Evolutionary conservation across 2,888 invertebrate species (phyloP).

Genomic region (Allygus modestus): DNA sequence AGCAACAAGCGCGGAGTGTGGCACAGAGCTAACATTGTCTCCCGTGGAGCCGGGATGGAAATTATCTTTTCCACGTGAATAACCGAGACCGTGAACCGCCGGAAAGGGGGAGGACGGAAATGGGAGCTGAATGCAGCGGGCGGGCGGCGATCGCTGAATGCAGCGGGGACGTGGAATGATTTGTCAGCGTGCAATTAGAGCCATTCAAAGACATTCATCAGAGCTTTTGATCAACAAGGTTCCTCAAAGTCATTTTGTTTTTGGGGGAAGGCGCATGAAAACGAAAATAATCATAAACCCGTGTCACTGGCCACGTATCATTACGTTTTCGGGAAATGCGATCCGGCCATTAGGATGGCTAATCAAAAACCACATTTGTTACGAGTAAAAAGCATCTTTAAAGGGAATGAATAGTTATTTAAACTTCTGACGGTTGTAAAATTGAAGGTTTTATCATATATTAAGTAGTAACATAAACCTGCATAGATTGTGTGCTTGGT

Average conservation of each 20-base stretch:
- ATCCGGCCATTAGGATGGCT: background rate
- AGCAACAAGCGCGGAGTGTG: no score
- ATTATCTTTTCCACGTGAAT: slow-evolving; percentile 50
- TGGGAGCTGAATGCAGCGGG: slow-evolving; percentile 23
- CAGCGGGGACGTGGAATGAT: slow-evolving; percentile 20
- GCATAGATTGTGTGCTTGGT: no score
- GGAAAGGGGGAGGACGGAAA: slow-evolving; percentile 1
- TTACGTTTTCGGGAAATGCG: background rate
- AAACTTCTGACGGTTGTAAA: no score
- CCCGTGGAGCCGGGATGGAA: slow-evolving; percentile 8
- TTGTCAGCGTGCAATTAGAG: slow-evolving; percentile 45
- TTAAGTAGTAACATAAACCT: no score
- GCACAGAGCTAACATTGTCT: background rate
- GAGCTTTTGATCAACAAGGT: slow-evolving; percentile 29
- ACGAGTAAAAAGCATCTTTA: no score
- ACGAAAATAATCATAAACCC: slow-evolving; percentile 52
- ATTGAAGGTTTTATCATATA: no score
- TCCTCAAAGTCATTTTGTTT: slow-evolving; percentile 50
- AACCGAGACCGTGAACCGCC: background rate
- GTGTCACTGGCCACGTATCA: background rate
- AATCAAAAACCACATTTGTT: no score
- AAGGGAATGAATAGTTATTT: no score
- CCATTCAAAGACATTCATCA: slow-evolving; percentile 58
- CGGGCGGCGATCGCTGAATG: slow-evolving; percentile 33
- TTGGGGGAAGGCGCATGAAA: slow-evolving; percentile 39